Evolutionary conservation across 2,888 invertebrate genomes (phyloP).

Genomic region (Campoplex nolae): DNA sequence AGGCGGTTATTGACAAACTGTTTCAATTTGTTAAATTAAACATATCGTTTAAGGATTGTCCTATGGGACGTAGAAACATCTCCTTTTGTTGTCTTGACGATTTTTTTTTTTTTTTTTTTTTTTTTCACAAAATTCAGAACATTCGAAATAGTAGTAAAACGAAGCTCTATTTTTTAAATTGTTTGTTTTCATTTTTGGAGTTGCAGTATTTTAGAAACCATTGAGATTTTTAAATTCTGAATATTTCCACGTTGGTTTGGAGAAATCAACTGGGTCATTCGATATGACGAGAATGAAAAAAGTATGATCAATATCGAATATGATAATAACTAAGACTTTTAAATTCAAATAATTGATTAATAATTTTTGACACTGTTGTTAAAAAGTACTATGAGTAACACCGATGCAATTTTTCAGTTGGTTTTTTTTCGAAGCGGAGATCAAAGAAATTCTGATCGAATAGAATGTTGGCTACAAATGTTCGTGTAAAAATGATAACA

Average conservation of each 20-base stretch:
- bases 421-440: not conserved
- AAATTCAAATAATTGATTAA: no score
- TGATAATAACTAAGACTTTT: no score
- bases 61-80: not conserved
- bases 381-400: not conserved
- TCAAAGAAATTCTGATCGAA: not conserved
- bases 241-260: not conserved
- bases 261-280: no score
- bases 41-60: no score
- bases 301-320: no score
- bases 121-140: not conserved
- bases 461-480: not conserved
- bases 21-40: no score
- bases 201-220: not conserved
- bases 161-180: not conserved
- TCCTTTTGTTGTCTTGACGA: not conserved
- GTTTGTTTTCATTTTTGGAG: not conserved
- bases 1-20: not conserved
- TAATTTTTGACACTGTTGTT: not conserved
- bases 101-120: not conserved
- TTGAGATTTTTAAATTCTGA: not conserved
- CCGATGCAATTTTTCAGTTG: not conserved
- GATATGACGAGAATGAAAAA: no score
- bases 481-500: not conserved
- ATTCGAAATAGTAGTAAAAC: not conserved